phyloP scores from a whole-genome alignment of 2,113 vertebrate genomes.

The Anthoscopus minutus region DNA sequence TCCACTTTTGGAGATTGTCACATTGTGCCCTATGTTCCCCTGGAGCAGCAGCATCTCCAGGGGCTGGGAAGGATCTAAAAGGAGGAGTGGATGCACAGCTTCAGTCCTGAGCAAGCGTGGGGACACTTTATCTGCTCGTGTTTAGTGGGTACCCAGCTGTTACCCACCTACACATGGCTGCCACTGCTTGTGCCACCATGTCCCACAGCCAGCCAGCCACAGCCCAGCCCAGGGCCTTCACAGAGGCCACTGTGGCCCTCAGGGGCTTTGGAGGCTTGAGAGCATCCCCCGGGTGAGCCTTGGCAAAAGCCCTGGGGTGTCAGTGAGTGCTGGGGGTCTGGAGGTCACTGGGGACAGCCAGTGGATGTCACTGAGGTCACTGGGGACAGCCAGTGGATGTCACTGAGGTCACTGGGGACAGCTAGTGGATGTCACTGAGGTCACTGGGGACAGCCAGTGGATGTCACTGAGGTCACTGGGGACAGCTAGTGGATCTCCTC shows the following conservation, averaged over 20 bases:
- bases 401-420: not conserved
- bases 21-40: accelerated
- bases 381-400: accelerated
- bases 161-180: accelerated
- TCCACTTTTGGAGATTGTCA: not conserved
- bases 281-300: not conserved
- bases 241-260: too few species aligned
- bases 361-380: too few species aligned
- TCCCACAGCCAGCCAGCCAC: not conserved
- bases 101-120: not conserved
- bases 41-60: not conserved
- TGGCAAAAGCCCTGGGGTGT: accelerated
- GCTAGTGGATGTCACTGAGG: accelerated
- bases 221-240: not conserved
- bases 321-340: not conserved
- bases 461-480: not conserved
- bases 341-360: not conserved
- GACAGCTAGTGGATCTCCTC: accelerated
- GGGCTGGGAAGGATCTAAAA: not conserved
- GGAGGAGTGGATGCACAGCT: not conserved
- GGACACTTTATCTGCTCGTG: not conserved
- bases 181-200: not conserved
- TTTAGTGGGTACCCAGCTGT: accelerated
- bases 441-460: accelerated
- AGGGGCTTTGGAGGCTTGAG: not conserved